These are phyloP conservation scores for Parnassius mnemosyne DNA, from an alignment of 2,888 invertebrate species.

Conservation along the genomic window DNA sequence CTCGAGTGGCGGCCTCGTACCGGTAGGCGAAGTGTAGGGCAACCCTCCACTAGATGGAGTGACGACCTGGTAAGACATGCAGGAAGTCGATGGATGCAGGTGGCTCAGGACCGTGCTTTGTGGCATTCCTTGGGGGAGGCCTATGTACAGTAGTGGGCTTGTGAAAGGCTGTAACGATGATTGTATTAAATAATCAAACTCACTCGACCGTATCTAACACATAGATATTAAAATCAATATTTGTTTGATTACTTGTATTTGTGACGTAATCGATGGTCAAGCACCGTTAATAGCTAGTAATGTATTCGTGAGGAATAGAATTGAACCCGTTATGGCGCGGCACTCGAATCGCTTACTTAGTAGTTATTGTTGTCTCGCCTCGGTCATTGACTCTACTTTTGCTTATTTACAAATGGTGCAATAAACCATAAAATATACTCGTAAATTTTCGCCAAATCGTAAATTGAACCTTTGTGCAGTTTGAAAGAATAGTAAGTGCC, in stretches of 20 bases:
- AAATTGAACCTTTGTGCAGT: too few species aligned
- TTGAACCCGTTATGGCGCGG: conserved; percentile 20
- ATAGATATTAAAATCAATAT: conserved; percentile 9
- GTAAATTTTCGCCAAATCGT: too few species aligned
- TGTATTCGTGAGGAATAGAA: conserved; percentile 24
- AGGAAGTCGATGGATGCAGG: too few species aligned
- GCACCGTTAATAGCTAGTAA: conserved; percentile 22
- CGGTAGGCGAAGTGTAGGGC: too few species aligned
- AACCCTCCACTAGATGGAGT: too few species aligned
- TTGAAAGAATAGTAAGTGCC: background rate
- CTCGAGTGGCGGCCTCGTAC: too few species aligned
- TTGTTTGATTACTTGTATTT: conserved; percentile 10
- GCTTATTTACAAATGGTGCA: background rate
- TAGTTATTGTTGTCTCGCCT: conserved; percentile 17
- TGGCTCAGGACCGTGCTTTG: too few species aligned
- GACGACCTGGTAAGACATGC: too few species aligned
- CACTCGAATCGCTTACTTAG: conserved; percentile 10
- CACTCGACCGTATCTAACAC: background rate
- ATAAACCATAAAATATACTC: too few species aligned
- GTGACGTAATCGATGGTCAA: conserved; percentile 18
- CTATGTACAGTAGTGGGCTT: too few species aligned
- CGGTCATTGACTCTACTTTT: conserved; percentile 14
- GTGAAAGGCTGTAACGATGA: too few species aligned
- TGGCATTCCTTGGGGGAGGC: too few species aligned
- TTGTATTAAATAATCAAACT: background rate